Evolutionary conservation across 2,888 invertebrate species (phyloP), one percentile per base, ranked within the genome.

Genomic region (Poecilus cupreus): DNA sequence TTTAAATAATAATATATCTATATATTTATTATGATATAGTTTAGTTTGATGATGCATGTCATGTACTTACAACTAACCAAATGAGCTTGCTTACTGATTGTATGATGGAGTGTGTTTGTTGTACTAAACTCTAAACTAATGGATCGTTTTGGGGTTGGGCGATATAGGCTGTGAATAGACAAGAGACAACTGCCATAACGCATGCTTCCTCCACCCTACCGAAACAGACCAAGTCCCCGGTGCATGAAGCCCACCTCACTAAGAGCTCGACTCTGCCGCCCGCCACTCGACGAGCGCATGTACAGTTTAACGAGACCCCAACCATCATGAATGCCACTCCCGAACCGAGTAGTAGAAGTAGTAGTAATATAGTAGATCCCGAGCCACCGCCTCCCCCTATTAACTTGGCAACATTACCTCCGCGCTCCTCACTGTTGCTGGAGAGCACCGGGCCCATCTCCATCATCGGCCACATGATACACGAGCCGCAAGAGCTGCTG

Each of bases 341-440:
- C n/a, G n/a, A n/a, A n/a, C n/a, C n/a, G n/a, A n/a, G n/a, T n/a
- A n/a, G n/a, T n/a, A n/a, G n/a, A n/a, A n/a, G n/a, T n/a, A n/a
- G n/a, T n/a, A n/a, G n/a, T n/a, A n/a, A n/a, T n/a, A n/a, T n/a
- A n/a, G n/a, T n/a, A 54, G 57, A 57, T 18, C 22, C 39, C 16
- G 84, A 87, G 37, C 90, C 90, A 86, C 83, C 86, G 60, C 91
- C 91, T 68, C 91, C 92, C 43, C 88, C 90, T 18, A 86, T 91
- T 13, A 91, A 91, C 86, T 91, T 90, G 83, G 86, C 87, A 26
- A 90, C 91, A 5, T 88, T 87, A 89, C 91, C 83, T 82, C 85
- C 81, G 82, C 86, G 82, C 26, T 77, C 83, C 10, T 83, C 84
- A 20, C 80, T 83, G 20, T 80, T 82, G 4, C 32, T 32, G 6